A percentile compares a stretch with the other conserved stretches of the same genome.
phyloP scores from a whole-genome alignment of 2,888 invertebrate species.

The Strigamia crassipes region DNA sequence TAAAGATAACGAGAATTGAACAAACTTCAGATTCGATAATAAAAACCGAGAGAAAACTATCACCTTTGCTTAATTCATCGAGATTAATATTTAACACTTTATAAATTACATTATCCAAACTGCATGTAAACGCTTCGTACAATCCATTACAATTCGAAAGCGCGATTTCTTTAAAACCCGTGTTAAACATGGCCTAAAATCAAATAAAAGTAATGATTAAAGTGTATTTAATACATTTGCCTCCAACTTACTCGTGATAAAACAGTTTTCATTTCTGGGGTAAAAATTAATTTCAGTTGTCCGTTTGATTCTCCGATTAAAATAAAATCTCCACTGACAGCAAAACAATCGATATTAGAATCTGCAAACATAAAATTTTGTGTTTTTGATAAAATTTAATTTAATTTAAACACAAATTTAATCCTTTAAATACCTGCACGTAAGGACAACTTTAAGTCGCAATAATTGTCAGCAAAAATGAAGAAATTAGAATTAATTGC shows the following conservation, averaged over 20 bases:
- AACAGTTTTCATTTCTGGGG: not conserved
- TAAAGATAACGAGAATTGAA: not conserved
- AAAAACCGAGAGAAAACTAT: not conserved
- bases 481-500: not conserved
- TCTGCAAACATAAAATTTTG: not conserved
- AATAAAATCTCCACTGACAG: not conserved
- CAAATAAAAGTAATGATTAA: not conserved
- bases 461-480: not conserved
- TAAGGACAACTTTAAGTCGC: not conserved
- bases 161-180: not conserved
- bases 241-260: not conserved
- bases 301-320: not conserved
- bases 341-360: not conserved
- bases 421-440: not conserved
- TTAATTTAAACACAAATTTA: not conserved
- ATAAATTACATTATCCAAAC: not conserved
- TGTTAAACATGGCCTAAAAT: not conserved
- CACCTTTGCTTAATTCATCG: not conserved
- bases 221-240: not conserved
- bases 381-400: not conserved
- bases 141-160: not conserved
- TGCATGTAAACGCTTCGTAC: not conserved
- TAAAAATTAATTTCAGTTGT: conserved; percentile 12
- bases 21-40: not conserved
- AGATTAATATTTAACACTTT: not conserved